phyloP scores from a whole-genome alignment of 2,113 vertebrate species.

The Hydrochoerus hydrochaeris region DNA sequence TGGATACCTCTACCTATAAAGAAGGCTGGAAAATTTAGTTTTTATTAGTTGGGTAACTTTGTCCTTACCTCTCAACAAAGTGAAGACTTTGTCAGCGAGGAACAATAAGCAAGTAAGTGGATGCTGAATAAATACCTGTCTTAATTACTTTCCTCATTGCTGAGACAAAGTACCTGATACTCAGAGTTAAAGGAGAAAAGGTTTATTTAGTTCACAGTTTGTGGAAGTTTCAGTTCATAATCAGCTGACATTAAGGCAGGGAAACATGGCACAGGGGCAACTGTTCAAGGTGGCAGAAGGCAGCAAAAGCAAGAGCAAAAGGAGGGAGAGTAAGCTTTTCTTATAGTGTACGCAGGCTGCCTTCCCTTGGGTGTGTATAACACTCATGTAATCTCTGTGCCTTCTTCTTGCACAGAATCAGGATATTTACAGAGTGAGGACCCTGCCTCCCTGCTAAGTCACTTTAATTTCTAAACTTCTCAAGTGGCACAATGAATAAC shows the following conservation, averaged over 20 bases:
- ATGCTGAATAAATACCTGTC: neutral
- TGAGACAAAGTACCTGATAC: neutral
- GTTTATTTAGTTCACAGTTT: neutral
- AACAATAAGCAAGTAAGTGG: neutral
- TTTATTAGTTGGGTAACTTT: conserved; percentile 47
- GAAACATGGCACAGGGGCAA: neutral
- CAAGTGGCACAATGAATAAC: neutral
- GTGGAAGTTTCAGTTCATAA: neutral
- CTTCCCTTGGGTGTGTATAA: neutral
- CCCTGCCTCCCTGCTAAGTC: neutral
- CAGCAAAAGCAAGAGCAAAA: neutral
- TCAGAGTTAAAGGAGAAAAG: neutral
- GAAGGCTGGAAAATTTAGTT: neutral
- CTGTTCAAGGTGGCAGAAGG: neutral
- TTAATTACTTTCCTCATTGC: neutral
- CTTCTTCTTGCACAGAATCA: neutral
- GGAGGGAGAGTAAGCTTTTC: neutral
- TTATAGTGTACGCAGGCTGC: neutral
- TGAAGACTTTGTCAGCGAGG: neutral
- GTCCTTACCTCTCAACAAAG: neutral
- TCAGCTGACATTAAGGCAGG: neutral
- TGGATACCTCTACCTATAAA: neutral
- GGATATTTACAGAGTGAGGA: neutral
- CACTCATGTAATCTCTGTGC: neutral
- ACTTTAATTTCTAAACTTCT: neutral